phyloP scores from a whole-genome alignment of 2,113 vertebrate species.

The Planiliza haematocheilus region DNA sequence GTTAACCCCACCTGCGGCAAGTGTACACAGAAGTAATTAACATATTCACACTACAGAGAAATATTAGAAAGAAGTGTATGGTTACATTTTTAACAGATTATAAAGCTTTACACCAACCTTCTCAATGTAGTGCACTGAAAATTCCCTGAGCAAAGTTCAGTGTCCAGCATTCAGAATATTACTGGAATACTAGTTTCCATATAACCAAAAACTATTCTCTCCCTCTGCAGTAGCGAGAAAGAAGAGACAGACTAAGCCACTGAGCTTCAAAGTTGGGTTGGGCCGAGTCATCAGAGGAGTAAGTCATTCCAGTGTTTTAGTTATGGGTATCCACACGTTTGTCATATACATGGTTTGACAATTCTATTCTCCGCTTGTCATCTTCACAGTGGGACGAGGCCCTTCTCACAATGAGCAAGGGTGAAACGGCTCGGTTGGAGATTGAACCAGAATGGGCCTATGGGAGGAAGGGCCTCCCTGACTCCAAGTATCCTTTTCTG shows the following conservation, averaged over 20 bases:
- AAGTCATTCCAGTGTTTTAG: constrained; percentile 56
- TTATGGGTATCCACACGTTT: neutral
- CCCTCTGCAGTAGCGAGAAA: constrained; percentile 90
- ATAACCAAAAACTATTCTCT: neutral
- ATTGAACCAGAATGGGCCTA: constrained; percentile 98
- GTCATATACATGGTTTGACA: neutral
- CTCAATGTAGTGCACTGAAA: no score
- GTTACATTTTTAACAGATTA: no score
- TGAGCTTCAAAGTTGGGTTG: constrained; percentile 95
- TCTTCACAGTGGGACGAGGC: constrained; percentile 94
- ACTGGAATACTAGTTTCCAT: neutral
- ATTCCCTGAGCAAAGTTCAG: no score
- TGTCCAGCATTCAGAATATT: no score
- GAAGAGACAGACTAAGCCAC: constrained; percentile 93
- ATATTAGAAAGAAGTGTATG: no score
- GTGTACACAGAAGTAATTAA: no score
- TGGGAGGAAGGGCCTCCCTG: constrained; percentile 93
- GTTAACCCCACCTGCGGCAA: no score
- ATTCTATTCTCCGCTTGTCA: neutral
- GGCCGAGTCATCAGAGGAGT: constrained; percentile 97
- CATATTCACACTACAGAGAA: no score
- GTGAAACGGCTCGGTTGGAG: constrained; percentile 94
- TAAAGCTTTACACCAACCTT: no score
- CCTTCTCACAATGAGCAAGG: constrained; percentile 96
- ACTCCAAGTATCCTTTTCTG: constrained; percentile 95